phyloP scores from a whole-genome alignment of 2,113 vertebrate species.

The Ardeotis arabs region DNA sequence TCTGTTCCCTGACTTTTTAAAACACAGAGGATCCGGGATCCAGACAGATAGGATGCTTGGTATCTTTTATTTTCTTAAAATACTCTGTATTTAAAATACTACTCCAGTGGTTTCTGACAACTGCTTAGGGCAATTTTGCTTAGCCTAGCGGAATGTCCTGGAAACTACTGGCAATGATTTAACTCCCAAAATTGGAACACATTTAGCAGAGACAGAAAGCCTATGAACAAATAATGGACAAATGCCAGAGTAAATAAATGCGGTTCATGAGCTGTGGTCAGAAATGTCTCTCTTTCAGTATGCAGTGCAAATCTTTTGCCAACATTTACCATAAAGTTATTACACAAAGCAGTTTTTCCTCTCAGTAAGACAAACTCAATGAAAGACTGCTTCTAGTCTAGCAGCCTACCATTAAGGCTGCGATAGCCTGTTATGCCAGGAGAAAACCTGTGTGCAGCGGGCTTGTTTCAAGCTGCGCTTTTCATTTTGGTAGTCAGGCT shows the following conservation, averaged over 20 bases:
- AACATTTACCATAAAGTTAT: constrained; percentile 90
- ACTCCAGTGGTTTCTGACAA: constrained; percentile 85
- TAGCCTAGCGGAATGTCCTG: constrained; percentile 94
- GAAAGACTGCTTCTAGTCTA: constrained; percentile 84
- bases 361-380: constrained; percentile 86
- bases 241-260: constrained; percentile 95
- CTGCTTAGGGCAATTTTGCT: constrained; percentile 90
- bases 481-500: constrained; percentile 70
- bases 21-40: not conserved
- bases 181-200: constrained; percentile 88
- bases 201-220: constrained; percentile 96
- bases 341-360: constrained; percentile 91
- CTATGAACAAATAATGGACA: constrained; percentile 95
- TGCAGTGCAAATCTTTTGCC: constrained; percentile 87
- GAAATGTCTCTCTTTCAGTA: constrained; percentile 92
- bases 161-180: constrained; percentile 90
- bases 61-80: constrained; percentile 75
- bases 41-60: constrained; percentile 4
- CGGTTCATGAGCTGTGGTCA: constrained; percentile 95
- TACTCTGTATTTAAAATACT: constrained; percentile 77
- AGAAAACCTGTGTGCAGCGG: constrained; percentile 77
- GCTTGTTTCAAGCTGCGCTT: constrained; percentile 69
- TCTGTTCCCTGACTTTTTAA: constrained; percentile 14
- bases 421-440: constrained; percentile 75
- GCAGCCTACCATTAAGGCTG: constrained; percentile 76